A percentile compares a stretch with the other conserved stretches of the same genome.
phyloP scores from a whole-genome alignment of 2,113 vertebrate species.

The Dunckerocampus dactyliophorus region DNA sequence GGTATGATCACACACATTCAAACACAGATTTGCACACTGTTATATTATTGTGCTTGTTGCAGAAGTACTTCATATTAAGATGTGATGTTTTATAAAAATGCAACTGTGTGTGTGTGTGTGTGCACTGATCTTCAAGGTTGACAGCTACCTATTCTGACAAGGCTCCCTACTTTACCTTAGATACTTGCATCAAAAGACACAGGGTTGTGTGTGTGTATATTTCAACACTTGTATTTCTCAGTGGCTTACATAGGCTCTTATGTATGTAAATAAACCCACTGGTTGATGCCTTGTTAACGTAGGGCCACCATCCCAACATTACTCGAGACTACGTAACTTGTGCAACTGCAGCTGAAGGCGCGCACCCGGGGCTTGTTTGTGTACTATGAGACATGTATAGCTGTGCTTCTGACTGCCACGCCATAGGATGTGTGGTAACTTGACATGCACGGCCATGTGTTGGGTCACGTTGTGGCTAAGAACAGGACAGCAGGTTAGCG shows the following conservation, averaged over 20 bases:
- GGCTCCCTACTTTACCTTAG: slow-evolving; percentile 54
- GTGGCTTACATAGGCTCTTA: slow-evolving; percentile 23
- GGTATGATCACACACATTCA: slow-evolving; percentile 54
- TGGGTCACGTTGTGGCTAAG: slow-evolving; percentile 40
- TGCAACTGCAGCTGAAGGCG: slow-evolving; percentile 7
- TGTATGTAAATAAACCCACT: slow-evolving; percentile 38
- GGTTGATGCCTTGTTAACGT: slow-evolving; percentile 18
- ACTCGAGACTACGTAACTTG: slow-evolving; percentile 7
- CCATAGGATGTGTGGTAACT: slow-evolving; percentile 22
- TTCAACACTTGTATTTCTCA: slow-evolving; percentile 31
- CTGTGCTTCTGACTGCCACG: slow-evolving; percentile 13
- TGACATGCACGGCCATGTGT: slow-evolving; percentile 42
- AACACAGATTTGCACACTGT: slow-evolving; percentile 1
- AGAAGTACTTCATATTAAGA: background rate
- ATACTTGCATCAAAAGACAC: background rate
- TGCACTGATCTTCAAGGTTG: slow-evolving; percentile 36
- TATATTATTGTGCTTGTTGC: background rate
- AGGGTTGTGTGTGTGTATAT: slow-evolving; percentile 1
- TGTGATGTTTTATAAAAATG: background rate
- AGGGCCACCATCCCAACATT: background rate
- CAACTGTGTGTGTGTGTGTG: slow-evolving; percentile 2
- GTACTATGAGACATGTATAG: slow-evolving; percentile 18
- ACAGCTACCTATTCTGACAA: slow-evolving; percentile 54
- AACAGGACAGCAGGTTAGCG: slow-evolving; percentile 38
- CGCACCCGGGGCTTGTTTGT: slow-evolving; percentile 15